Evolutionary conservation across 2,797 vertebrate genomes (phyloP).

Genomic region (Cottoperca gobio): DNA sequence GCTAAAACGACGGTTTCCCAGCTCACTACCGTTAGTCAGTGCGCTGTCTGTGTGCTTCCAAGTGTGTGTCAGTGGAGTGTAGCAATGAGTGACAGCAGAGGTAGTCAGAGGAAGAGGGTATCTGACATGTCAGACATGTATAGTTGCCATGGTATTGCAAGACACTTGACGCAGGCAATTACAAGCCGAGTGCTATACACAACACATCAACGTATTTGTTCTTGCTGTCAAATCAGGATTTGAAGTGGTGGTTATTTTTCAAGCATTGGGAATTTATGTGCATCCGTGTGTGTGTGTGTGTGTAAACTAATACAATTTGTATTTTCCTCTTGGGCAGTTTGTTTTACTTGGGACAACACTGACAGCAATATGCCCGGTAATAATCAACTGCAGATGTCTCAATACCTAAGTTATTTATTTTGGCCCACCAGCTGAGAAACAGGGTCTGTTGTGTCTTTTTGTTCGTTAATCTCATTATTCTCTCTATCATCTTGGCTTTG

Average conservation of each 20-base stretch:
- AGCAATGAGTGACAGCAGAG: conserved; percentile 40
- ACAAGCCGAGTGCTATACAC: neutral
- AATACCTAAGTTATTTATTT: conserved; percentile 3
- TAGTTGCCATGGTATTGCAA: neutral
- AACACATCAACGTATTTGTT: neutral
- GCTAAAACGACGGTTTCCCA: conserved; percentile 39
- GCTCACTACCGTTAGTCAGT: conserved; percentile 15
- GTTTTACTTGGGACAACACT: neutral
- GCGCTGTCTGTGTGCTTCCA: neutral
- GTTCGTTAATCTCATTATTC: conserved; percentile 73
- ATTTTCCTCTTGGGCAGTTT: neutral
- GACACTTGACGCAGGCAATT: neutral
- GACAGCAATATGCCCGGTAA: neutral
- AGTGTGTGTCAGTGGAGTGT: conserved; percentile 28
- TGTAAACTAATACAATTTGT: neutral
- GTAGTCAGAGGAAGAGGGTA: neutral
- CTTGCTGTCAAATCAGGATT: neutral
- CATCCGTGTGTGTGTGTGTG: neutral
- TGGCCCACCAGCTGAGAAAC: conserved; percentile 35
- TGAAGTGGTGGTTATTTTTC: neutral
- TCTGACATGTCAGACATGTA: conserved; percentile 18
- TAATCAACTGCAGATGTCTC: conserved; percentile 8
- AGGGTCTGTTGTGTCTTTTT: conserved; percentile 25
- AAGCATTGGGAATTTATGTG: neutral
- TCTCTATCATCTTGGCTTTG: conserved; percentile 66